These are phyloP conservation scores for Adoxophyes honmai DNA, from an alignment of 1,140 invertebrate species.

Conservation along the genomic window DNA sequence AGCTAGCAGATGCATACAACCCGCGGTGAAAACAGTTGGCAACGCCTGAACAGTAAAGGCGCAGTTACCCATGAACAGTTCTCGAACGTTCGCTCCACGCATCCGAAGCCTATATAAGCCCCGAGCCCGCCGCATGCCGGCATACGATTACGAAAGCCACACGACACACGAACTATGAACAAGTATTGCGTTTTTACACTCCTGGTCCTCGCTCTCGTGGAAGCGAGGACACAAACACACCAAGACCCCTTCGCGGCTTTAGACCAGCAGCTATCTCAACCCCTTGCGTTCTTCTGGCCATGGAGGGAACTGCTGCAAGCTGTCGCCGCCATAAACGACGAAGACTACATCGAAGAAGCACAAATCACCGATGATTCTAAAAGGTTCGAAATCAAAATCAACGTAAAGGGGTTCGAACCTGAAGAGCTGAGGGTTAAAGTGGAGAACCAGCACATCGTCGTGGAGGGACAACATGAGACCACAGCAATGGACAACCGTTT, in stretches of 20 bases:
- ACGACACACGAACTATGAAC: conserved; percentile 39
- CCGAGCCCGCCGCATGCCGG: conserved; percentile 27
- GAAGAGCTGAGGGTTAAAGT: conserved; percentile 89
- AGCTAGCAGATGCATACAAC: too few relatives aligned
- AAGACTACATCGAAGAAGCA: conserved; percentile 51
- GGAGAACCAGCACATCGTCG: conserved; percentile 81
- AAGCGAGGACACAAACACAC: conserved; percentile 38
- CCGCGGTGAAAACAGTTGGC: conserved; percentile 38
- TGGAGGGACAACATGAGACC: conserved; percentile 84
- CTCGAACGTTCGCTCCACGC: conserved; percentile 46
- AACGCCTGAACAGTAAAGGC: conserved; percentile 47
- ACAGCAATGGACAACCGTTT: conserved; percentile 81
- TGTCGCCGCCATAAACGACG: conserved; percentile 53
- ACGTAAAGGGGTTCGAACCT: conserved; percentile 87
- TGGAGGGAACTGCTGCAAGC: conserved; percentile 60
- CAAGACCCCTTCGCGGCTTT: conserved; percentile 56
- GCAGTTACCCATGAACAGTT: conserved; percentile 56
- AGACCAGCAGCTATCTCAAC: conserved; percentile 54
- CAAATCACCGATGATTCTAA: conserved; percentile 73
- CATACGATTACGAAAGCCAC: conserved; percentile 44
- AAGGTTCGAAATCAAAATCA: conserved; percentile 78
- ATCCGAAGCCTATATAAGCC: conserved; percentile 60
- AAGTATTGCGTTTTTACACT: conserved; percentile 35
- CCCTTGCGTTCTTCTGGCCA: conserved; percentile 60
- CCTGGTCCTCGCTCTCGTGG: conserved; percentile 39